Evolutionary conservation across 1,140 invertebrate species (phyloP), one percentile per base, ranked within the genome.

Genomic region (Lepeophtheirus salmonis): DNA sequence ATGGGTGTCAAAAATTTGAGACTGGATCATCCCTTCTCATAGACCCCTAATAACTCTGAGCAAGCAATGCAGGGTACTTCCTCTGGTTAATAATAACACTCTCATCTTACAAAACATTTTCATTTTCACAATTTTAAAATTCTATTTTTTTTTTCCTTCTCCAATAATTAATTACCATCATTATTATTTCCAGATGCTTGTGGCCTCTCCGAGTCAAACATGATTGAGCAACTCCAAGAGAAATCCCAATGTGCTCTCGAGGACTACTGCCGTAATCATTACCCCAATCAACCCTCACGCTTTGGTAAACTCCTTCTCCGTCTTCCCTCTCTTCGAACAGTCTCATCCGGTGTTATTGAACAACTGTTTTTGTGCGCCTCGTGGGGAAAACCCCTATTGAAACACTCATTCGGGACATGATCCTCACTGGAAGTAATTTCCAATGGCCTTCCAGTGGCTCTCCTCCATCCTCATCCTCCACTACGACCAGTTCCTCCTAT

Each of bases 211-310:
- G 77, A 79, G 65, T 66, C 70, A 26, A 67, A 67, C n/a, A 73
- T 76, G 65, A 73, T 79, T 52, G 77, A 79, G 62, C 70, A 70
- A 52, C 69, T 78, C 77, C n/a, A 79, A 63, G 77, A 79, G 66
- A 79, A 78, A 67, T 75, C 76, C 3, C 77, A 78, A 66, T 76
- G 74, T 64, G 77, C 77, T 1, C 70, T 79, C 18, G 77, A 78
- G 64, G 77, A 79, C 62, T 79, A 79, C 66, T 76, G 74, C 50
- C 64, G 75, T n/a, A 74, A 70, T 24, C 75, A 78, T 66, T 77
- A 78, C 64, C 76, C 76, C 10, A 74, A 75, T 65, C 75, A 77
- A 63, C 75, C 75, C 23, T 73, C 74, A 13, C 68, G 77, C 49
- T 77, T 77, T 65, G 77, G 77, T 24, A 78, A 77, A 65, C 70